Base-by-base conservation (phyloP, 2,888 invertebrate species). In the Stegophylla sp. region DNA sequence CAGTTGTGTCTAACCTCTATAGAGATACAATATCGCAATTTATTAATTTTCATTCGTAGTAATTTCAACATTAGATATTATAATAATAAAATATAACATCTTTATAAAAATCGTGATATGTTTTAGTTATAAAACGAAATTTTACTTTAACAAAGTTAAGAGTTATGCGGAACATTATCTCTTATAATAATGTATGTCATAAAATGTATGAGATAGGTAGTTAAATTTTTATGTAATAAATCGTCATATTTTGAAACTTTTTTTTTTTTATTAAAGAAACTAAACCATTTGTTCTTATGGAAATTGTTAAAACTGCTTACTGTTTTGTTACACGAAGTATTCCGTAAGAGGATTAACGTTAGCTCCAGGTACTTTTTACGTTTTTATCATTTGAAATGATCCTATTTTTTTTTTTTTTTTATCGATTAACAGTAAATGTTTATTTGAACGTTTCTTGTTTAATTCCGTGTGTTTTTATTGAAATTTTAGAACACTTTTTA, bases 221-320 rank as follows among this genome's bases (percentile, higher is more conserved):
- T 28, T 61, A 26, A 26, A 26, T 48, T 28, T 61, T 61, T 28
- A 45, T 45, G 45, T 61, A 61, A 61, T 17, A 17, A 43, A 66
- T 66, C 23, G 23, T 59, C 17, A 45, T 26, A 43, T 73, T 73
- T 73, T 73, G 26, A 73, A 73, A 73, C 73, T 73, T 73, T 59
- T 59, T 59, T 59, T 56, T 53, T 53, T 20, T 17, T 23, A 53
- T 41, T 26, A 20, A 43, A 28, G n/a, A 28, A 59, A 13, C 15
- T n/a, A 72, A 59, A 56, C 20, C 23, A 59, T 53, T 34, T 71
- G 20, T 53, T 53, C 53, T 26, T n/a, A n/a, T 1, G 0, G 41
- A 17, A 17, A 41, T 20, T 56, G n/a, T 56, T 20, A n/a, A n/a
- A 63, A 34, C 17, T 61, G 3, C 17, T n/a, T 17, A 26, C 28